Evolutionary conservation across 2,113 vertebrate species (phyloP).

Genomic region (Trichomycterus rosablanca): DNA sequence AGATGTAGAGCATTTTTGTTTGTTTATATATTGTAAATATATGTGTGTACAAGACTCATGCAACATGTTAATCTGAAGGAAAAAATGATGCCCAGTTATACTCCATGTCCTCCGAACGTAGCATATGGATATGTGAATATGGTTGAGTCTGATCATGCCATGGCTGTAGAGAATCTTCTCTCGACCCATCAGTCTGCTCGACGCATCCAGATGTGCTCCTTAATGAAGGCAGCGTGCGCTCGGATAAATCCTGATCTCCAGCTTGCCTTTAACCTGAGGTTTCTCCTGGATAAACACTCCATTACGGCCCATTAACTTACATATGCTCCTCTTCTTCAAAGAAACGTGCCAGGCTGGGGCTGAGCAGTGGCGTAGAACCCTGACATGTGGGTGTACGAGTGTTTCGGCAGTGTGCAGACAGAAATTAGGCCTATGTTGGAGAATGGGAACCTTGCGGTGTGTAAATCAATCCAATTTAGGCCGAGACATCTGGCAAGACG

Average conservation of each 20-base stretch:
- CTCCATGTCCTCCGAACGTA: not conserved
- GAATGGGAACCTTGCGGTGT: conserved; percentile 18
- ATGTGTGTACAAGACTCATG: too few species aligned
- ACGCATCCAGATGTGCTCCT: conserved; percentile 45
- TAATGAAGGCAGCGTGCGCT: conserved; percentile 46
- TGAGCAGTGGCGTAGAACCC: conserved; percentile 20
- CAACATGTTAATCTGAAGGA: too few species aligned
- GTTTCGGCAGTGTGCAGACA: not conserved
- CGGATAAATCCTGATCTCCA: conserved; percentile 41
- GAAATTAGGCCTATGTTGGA: conserved; percentile 12
- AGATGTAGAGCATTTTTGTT: too few species aligned
- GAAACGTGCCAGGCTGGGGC: conserved; percentile 2
- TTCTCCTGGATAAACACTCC: conserved; percentile 48
- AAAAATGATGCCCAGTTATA: not conserved
- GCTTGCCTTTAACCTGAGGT: conserved; percentile 48
- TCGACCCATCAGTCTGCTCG: conserved; percentile 31
- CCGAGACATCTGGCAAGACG: conserved; percentile 6
- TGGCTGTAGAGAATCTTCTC: conserved; percentile 30
- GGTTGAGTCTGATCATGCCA: conserved; percentile 3
- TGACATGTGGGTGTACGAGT: conserved; percentile 11
- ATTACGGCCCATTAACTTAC: conserved; percentile 46
- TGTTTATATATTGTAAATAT: too few species aligned
- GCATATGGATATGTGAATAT: conserved; percentile 17
- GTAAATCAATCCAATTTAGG: conserved; percentile 30
- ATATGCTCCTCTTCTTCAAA: conserved; percentile 39